Base-by-base conservation (phyloP, 2,888 invertebrate genomes). In the Catocala sponsa region DNA sequence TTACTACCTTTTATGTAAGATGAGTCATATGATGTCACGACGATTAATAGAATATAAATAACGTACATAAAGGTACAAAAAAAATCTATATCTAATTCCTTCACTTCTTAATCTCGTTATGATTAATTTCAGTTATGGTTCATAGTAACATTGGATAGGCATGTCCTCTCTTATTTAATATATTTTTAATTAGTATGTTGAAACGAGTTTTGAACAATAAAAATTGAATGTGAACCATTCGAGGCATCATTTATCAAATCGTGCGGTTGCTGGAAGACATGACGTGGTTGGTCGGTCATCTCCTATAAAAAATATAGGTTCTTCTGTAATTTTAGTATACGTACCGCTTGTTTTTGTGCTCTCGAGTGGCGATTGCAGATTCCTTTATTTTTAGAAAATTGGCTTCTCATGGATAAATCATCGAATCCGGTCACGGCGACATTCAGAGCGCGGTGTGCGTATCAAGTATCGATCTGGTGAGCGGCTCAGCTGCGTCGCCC, bases 381-480 rank as follows among this genome's bases (percentile, higher is more conserved):
- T 74, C 65, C 70, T 78, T 72, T 76, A 74, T 76, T 76, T 81
- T 81, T 79, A 81, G 82, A 82, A 77, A 73, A 74, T 77, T 76
- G 79, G 63, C 57, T 59, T 75, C 73, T 78, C 72, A 72, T 77
- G 77, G 81, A 78, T 81, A 83, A 82, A 82, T 83, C 80, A 84
- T 86, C 83, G 84, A 87, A 88, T 84, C 85, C 86, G 87, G 88
- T 83, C 85, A 86, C 88, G 81, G 79, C 81, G 83, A 82, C 85
- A 89, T 90, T 88, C 83, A 88, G 90, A 91, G 88, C 88, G 86
- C 88, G 88, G 79, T 84, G 85, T 87, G 89, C 89, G 92, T 92
- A 91, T 91, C 89, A 87, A 85, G 89, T 91, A 93, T 93, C 91
- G 91, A 92, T 92, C 90, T 88, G 81, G 85, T 82, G 88, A 88